Percentiles rank a stretch among this genome's conserved stretches.
phyloP scores from a whole-genome alignment of 2,888 invertebrate species.

The Tenodera sinensis region DNA sequence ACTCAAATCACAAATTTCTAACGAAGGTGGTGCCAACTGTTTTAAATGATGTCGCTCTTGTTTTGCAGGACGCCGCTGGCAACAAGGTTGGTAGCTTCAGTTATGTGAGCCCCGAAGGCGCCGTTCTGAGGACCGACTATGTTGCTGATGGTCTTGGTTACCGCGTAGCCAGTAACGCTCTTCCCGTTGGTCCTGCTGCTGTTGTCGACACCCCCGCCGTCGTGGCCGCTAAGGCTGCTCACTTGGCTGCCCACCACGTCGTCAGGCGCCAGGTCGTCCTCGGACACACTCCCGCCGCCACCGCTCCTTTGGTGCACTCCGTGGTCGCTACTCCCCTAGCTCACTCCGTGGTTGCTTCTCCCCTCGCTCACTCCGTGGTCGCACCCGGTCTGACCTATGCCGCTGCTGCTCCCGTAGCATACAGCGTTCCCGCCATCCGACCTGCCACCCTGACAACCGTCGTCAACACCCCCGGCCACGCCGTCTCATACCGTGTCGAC shows the following conservation, averaged over 20 bases:
- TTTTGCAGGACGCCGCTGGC: constrained; percentile 34
- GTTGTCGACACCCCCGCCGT: constrained; percentile 38
- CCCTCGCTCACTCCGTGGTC: constrained; percentile 24
- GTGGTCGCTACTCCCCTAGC: constrained; percentile 13
- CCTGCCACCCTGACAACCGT: constrained; percentile 43
- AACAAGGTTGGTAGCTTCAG: constrained; percentile 38
- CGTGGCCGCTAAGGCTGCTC: constrained; percentile 35
- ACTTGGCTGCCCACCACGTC: constrained; percentile 34
- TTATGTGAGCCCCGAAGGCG: constrained; percentile 41
- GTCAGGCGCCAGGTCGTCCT: constrained; percentile 28
- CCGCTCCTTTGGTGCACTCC: constrained; percentile 15
- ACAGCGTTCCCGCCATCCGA: constrained; percentile 33
- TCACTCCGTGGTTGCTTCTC: constrained; percentile 7
- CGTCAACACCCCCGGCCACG: constrained; percentile 46
- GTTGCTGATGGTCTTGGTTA: constrained; percentile 39
- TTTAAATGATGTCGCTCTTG: not conserved
- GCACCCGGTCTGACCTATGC: constrained; percentile 31
- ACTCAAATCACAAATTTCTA: too few relatives aligned
- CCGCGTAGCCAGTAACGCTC: constrained; percentile 40
- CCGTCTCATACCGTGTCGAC: constrained; percentile 45
- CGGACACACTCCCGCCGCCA: constrained; percentile 18
- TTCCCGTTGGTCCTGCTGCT: constrained; percentile 37
- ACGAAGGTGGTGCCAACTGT: too few relatives aligned
- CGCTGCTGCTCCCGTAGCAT: constrained; percentile 21
- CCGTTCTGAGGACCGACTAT: constrained; percentile 38